phyloP scores from a whole-genome alignment of 2,113 vertebrate species.

The Jacana jacana region DNA sequence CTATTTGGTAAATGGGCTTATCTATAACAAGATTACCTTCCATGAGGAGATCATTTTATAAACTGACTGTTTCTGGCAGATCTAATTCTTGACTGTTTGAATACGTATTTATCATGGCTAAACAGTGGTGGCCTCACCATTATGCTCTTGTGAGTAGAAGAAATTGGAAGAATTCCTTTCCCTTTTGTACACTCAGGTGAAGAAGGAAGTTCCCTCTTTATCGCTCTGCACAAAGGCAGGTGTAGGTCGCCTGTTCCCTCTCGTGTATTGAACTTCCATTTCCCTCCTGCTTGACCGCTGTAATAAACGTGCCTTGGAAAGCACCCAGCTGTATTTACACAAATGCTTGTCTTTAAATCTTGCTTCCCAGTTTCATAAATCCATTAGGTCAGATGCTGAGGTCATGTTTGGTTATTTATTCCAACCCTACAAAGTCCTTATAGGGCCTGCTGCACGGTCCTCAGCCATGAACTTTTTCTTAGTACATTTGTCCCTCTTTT shows the following conservation, averaged over 20 bases:
- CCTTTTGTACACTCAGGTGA: background rate
- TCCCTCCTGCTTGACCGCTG: background rate
- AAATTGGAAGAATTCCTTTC: background rate
- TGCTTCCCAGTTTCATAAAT: background rate
- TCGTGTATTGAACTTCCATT: background rate
- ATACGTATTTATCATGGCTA: background rate
- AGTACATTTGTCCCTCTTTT: background rate
- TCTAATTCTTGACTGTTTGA: background rate
- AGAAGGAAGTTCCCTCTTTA: background rate
- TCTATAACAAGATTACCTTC: slow-evolving; percentile 24
- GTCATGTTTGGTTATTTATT: slow-evolving; percentile 34
- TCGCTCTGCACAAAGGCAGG: background rate
- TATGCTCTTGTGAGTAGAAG: background rate
- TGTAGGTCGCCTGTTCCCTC: background rate
- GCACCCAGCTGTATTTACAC: background rate
- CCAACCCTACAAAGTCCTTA: background rate
- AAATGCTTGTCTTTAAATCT: background rate
- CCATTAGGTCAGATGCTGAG: slow-evolving; percentile 21
- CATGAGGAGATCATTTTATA: slow-evolving; percentile 30
- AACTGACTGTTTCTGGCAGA: slow-evolving; percentile 21
- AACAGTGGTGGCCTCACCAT: background rate
- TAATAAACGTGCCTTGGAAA: background rate
- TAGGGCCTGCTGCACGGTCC: background rate
- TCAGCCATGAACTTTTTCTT: background rate
- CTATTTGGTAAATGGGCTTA: slow-evolving; percentile 26